These are phyloP conservation scores for Chloropsis hardwickii DNA, from an alignment of 2,113 vertebrate genomes.

Conservation along the genomic window DNA sequence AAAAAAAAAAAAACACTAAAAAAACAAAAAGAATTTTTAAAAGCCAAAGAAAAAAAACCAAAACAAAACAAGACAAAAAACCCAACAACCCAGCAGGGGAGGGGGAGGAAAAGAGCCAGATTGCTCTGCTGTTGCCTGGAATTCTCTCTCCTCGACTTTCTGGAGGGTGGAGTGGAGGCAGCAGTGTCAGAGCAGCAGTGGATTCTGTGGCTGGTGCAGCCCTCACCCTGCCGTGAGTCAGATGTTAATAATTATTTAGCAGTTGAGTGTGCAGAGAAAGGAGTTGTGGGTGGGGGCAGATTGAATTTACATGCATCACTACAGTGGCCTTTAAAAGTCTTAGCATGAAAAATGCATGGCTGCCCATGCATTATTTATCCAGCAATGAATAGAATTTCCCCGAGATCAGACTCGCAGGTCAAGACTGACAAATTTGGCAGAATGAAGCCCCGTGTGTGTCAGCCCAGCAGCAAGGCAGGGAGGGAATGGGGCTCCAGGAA, in stretches of 20 bases:
- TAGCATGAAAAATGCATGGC: constrained; percentile 67
- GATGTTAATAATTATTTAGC: constrained; percentile 51
- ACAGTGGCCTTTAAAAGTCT: constrained; percentile 67
- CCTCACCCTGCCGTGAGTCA: background rate
- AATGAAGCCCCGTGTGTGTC: background rate
- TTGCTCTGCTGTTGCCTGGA: background rate
- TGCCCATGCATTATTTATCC: constrained; percentile 65
- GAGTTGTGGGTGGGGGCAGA: background rate
- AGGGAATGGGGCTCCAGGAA: background rate
- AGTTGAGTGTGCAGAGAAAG: background rate
- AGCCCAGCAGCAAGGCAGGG: background rate
- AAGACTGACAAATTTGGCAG: constrained; percentile 50
- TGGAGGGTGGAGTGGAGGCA: background rate
- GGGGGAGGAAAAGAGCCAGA: background rate
- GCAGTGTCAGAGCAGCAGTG: background rate
- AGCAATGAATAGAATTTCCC: constrained; percentile 55
- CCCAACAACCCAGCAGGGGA: background rate
- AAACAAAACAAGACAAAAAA: background rate
- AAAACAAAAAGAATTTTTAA: too few species aligned
- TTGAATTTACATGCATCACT: constrained; percentile 64
- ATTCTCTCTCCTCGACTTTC: background rate
- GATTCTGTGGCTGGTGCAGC: background rate
- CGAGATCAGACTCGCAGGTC: constrained; percentile 29
- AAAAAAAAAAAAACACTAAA: too few species aligned
- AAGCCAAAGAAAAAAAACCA: background rate